These are phyloP conservation scores for Anomalospiza imberbis DNA, from an alignment of 2,797 vertebrate species.

Conservation along the genomic window DNA sequence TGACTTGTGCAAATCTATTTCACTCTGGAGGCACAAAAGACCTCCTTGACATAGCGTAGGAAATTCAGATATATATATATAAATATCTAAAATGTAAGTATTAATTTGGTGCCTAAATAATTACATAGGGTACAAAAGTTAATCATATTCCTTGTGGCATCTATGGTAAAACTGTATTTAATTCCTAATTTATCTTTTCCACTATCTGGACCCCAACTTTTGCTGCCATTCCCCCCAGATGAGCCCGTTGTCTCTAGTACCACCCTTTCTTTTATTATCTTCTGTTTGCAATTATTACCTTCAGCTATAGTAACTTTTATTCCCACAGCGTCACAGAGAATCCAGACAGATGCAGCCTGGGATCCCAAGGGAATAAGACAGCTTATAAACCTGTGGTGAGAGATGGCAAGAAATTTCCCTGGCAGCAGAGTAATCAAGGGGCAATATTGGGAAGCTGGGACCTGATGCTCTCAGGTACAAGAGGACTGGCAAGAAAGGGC, in stretches of 20 bases:
- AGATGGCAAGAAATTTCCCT: neutral
- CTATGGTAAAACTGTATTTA: neutral
- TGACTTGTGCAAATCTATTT: neutral
- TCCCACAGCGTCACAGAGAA: neutral
- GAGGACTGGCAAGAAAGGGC: neutral
- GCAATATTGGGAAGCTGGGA: neutral
- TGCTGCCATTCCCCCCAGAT: neutral
- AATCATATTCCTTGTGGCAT: neutral
- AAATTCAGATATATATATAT: neutral
- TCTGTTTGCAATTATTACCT: neutral
- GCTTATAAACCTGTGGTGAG: neutral
- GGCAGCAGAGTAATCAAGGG: neutral
- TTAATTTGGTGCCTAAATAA: neutral
- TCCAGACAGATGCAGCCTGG: neutral
- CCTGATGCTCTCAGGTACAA: neutral
- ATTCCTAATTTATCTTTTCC: neutral
- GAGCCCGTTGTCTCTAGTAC: neutral
- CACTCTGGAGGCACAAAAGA: rapidly evolving
- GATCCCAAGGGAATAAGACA: neutral
- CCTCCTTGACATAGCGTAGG: rapidly evolving
- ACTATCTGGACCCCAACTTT: neutral
- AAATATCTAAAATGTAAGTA: neutral
- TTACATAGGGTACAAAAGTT: neutral
- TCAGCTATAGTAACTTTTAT: neutral
- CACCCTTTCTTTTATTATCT: neutral